Evolutionary conservation across 1,140 invertebrate species (phyloP), one percentile per base, ranked within the genome.

Genomic region (Euwallacea fornicatus): DNA sequence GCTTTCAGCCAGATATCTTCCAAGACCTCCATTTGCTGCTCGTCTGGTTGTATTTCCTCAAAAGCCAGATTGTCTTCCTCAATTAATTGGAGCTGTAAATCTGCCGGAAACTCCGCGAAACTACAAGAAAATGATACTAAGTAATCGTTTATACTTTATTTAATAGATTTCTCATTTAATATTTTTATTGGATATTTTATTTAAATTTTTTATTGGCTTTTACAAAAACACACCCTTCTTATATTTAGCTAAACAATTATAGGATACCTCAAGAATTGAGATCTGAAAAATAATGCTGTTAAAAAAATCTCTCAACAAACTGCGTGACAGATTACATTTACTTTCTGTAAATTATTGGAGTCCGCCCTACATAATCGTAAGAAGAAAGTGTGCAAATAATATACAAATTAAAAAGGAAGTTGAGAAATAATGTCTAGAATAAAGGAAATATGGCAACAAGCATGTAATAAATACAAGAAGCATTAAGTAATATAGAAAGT

Each of bases 1-100:
- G 91, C 91, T 83, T 93, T 93, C 33, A 91, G 72, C 89, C 91
- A 93, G 75, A 93, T 92, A 76, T 93, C 91, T 83, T 92, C 90
- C 0, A 93, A 81, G 43, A 87, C 90, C 82, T 92, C 90, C 8
- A 92, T 78, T 71, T 91, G 89, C 63, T 90, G 86, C 68, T 92
- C 91, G 79, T 92, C 90, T 0, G 88, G 87, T 7, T 80, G 77
- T 21, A 82, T 75, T 47, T 85, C 84, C 11, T 55, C 72, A 53
- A 72, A 75, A n/a, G 68, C 13, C 72, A 86, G 82, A 13, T 82
- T 72, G 62, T 83, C 83, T 66, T 82, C 84, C 62, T 82, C 83
- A 62, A 85, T 78, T 8, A 85, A 79, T 11, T 83, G 78, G 41
- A 85, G 59, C 69, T 82, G 81, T n/a, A 82, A 66, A 42, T 80